phyloP scores from a whole-genome alignment of 2,888 invertebrate genomes.

The Aphodius sticticus region DNA sequence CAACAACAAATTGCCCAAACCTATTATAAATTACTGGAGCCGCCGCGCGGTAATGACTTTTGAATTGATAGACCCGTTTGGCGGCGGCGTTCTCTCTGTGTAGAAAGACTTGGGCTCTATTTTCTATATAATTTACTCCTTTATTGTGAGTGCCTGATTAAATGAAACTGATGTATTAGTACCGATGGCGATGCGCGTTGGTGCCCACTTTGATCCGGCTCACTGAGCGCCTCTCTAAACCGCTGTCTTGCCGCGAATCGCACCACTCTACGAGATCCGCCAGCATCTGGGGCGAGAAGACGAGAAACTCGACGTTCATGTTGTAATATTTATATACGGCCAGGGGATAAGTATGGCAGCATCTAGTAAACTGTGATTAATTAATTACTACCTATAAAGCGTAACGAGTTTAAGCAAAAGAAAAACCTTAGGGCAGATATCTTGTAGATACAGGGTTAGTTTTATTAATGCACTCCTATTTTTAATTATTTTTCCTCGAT shows the following conservation, averaged over 20 bases:
- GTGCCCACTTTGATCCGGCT: slow-evolving; percentile 10
- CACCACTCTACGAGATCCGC: too few species aligned
- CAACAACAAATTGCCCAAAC: slow-evolving; percentile 44
- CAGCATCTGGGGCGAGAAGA: too few species aligned
- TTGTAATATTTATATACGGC: too few species aligned
- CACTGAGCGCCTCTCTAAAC: neutral
- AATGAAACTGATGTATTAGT: slow-evolving; percentile 29
- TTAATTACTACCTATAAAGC: too few species aligned
- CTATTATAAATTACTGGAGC: slow-evolving; percentile 43
- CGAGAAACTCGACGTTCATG: too few species aligned
- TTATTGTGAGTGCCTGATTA: slow-evolving; percentile 28
- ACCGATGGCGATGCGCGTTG: slow-evolving; percentile 15
- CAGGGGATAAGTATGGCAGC: too few species aligned
- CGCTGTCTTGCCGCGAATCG: neutral
- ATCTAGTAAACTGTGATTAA: too few species aligned
- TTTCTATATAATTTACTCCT: slow-evolving; percentile 39
- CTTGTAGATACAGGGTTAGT: too few species aligned
- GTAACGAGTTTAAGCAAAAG: too few species aligned
- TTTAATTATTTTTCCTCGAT: too few species aligned
- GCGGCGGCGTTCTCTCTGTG: slow-evolving; percentile 33
- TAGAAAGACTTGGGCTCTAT: slow-evolving; percentile 25
- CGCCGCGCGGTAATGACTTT: slow-evolving; percentile 42
- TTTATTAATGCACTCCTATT: too few species aligned
- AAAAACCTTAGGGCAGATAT: too few species aligned
- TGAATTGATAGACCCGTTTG: slow-evolving; percentile 40